A percentile compares a stretch with the other conserved stretches of the same genome.
Conservation (phyloP, 2,113 vertebrate genomes). For the Thymallus thymallus region DNA sequence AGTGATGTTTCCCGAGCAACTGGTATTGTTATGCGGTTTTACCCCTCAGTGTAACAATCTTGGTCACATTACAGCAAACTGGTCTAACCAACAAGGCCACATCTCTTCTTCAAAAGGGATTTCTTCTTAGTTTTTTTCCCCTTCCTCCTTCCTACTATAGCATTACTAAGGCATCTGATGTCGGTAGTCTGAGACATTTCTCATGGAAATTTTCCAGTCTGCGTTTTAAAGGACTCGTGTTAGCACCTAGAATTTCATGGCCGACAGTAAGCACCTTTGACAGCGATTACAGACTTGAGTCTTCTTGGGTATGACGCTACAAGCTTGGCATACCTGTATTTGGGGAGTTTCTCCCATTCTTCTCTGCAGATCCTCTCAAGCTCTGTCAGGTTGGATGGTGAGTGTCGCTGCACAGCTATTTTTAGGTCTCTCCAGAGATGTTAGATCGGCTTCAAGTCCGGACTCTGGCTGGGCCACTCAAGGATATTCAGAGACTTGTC, state of each 20-base stretch:
- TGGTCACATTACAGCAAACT: conserved; percentile 36
- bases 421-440: too few relatives aligned
- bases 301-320: too few relatives aligned
- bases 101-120: conserved; percentile 28
- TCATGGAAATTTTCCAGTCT: not conserved
- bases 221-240: not conserved
- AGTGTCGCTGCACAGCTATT: too few relatives aligned
- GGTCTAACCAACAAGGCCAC: conserved; percentile 46
- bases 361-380: too few relatives aligned
- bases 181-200: conserved; percentile 26
- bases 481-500: too few relatives aligned
- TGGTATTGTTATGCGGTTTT: conserved; percentile 38
- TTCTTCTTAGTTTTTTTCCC: not conserved
- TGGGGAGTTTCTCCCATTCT: too few relatives aligned
- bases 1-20: not conserved
- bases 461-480: too few relatives aligned
- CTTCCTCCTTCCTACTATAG: not conserved
- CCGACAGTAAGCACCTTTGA: too few relatives aligned
- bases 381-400: too few relatives aligned
- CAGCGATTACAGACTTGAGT: too few relatives aligned
- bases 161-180: conserved; percentile 45
- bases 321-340: too few relatives aligned
- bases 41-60: conserved; percentile 11
- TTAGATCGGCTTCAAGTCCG: too few relatives aligned
- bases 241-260: conserved; percentile 24